Percentiles rank a stretch among this genome's conserved stretches.
These are phyloP conservation scores for Agrochola lychnidis DNA, from an alignment of 2,888 invertebrate genomes.

Conservation along the genomic window DNA sequence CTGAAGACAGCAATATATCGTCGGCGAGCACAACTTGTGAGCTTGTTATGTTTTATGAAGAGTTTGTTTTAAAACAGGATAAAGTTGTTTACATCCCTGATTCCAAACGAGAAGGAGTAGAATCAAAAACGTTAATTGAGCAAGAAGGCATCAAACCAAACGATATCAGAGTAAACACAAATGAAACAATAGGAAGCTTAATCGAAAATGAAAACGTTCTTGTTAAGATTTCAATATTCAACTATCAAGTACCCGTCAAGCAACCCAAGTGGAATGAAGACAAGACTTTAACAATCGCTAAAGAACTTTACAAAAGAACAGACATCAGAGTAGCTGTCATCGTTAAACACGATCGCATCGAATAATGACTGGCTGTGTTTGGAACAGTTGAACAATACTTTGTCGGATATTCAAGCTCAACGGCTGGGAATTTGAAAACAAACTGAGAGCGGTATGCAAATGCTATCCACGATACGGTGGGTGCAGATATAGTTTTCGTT, in stretches of 20 bases:
- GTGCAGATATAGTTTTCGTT: constrained; percentile 66
- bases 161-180: constrained; percentile 18
- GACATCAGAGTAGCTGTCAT: constrained; percentile 66
- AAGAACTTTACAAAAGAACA: constrained; percentile 65
- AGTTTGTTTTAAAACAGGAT: constrained; percentile 50
- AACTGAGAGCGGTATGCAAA: constrained; percentile 80
- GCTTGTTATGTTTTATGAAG: constrained; percentile 49
- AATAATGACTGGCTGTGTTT: constrained; percentile 52
- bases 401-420: constrained; percentile 55
- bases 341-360: constrained; percentile 57
- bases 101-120: constrained; percentile 17
- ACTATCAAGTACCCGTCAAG: constrained; percentile 45
- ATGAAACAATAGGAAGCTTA: constrained; percentile 33
- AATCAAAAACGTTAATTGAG: neutral
- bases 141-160: constrained; percentile 2
- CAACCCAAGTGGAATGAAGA: constrained; percentile 47
- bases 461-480: constrained; percentile 66
- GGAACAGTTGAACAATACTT: constrained; percentile 60
- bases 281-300: constrained; percentile 50
- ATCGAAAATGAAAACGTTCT: constrained; percentile 44
- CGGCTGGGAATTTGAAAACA: constrained; percentile 75
- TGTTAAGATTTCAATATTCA: constrained; percentile 49
- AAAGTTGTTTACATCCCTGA: constrained; percentile 22
- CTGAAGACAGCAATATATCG: constrained; percentile 70
- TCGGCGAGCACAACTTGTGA: constrained; percentile 44